Evolutionary conservation across 2,888 invertebrate genomes (phyloP), one percentile per base, ranked within the genome.

Genomic region (Diaphora mendica): DNA sequence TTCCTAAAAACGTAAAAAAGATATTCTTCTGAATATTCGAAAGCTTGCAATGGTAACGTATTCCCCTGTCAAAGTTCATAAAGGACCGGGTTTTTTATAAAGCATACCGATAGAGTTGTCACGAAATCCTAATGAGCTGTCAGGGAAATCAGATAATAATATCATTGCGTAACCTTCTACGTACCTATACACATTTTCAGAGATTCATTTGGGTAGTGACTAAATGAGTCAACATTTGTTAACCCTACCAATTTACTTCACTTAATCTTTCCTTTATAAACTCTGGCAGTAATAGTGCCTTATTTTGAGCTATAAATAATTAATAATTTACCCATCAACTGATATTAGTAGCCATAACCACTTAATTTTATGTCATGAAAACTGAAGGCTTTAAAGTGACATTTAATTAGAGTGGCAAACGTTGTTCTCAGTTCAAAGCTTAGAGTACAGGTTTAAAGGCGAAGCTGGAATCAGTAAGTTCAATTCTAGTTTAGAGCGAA

Each of bases 371-470:
- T 67, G 72, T 59, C 64, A 81, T 73, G 66, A 71, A 77, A 68
- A 74, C 73, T 78, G 75, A 75, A 74, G 66, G 75, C 71, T 75
- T 77, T 80, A 82, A 84, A 35, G 82, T 76, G 82, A 75, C 76
- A 80, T 84, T 86, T 86, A 85, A 86, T 86, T 85, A 85, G 79
- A 84, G 81, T 83, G 74, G 81, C 74, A 70, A 81, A 75, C 80
- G 78, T 73, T 77, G 81, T 80, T 80, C 77, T 69, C 73, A 70
- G 72, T 77, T 65, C 77, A 68, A 74, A n/a, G n/a, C n/a, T n/a
- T n/a, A n/a, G n/a, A n/a, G n/a, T n/a, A n/a, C n/a, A n/a, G n/a
- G n/a, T n/a, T n/a, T n/a, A n/a, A n/a, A 78, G 69, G 74, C 77
- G 71, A 65, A 75, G 48, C 75, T 80, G 65, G 73, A 79, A 78